These are phyloP conservation scores for Vespertilio murinus DNA, from an alignment of 2,797 vertebrate genomes.

Conservation along the genomic window DNA sequence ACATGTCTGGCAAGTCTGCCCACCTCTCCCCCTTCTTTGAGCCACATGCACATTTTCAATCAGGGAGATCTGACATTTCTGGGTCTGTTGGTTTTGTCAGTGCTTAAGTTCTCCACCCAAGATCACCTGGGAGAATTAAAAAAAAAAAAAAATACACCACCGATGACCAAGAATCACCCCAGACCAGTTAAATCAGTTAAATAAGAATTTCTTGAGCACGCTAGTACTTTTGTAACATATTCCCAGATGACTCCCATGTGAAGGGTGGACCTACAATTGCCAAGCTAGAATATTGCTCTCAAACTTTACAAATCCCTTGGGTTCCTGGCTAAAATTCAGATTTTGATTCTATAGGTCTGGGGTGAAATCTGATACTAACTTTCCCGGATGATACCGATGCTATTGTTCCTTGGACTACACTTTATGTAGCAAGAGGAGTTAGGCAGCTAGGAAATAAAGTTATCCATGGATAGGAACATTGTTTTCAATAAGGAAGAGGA, in stretches of 20 bases:
- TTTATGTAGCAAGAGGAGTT: neutral
- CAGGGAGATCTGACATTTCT: conserved; percentile 6
- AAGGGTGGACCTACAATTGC: neutral
- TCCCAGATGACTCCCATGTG: neutral
- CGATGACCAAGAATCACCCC: neutral
- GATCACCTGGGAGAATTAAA: neutral
- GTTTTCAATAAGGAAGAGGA: neutral
- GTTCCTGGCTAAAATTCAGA: neutral
- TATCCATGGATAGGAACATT: neutral
- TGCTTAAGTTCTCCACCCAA: neutral
- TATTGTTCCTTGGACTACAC: neutral
- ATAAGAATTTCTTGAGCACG: neutral
- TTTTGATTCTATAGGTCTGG: neutral
- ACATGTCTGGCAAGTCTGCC: neutral
- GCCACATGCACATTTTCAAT: neutral
- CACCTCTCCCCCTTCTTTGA: neutral
- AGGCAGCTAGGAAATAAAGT: neutral
- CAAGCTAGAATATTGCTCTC: neutral
- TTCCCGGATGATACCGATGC: neutral
- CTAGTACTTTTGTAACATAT: neutral
- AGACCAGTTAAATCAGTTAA: neutral
- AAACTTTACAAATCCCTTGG: neutral
- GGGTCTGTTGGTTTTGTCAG: conserved; percentile 17
- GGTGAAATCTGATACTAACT: neutral
- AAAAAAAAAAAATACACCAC: neutral